Evolutionary conservation across 2,113 vertebrate species (phyloP).

Genomic region (Prochilodus magdalenae): DNA sequence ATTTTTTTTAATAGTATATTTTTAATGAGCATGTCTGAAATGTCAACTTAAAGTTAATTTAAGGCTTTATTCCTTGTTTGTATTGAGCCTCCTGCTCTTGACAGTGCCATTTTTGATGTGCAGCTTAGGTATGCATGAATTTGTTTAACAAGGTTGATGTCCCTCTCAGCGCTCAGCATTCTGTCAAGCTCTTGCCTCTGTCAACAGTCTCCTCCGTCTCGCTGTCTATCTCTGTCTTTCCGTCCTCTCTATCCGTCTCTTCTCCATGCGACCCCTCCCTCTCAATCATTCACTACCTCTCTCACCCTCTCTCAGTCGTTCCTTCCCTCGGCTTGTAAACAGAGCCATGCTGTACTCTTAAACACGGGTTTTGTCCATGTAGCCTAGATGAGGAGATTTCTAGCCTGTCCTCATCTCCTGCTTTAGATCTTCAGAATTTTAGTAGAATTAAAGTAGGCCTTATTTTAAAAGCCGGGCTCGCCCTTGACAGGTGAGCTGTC

Average conservation of each 20-base stretch:
- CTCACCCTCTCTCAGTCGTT: conserved; percentile 13
- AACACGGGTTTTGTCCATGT: conserved; percentile 58
- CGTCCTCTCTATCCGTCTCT: conserved; percentile 24
- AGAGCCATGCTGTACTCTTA: conserved; percentile 81
- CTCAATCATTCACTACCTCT: neutral
- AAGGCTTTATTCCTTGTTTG: neutral
- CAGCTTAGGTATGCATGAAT: conserved; percentile 54
- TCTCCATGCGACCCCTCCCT: neutral
- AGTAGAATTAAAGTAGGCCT: conserved; percentile 88
- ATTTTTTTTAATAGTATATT: neutral
- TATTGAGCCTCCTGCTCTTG: conserved; percentile 1
- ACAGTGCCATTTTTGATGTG: conserved; percentile 35
- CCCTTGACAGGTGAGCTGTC: conserved; percentile 91
- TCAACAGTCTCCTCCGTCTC: conserved; percentile 63
- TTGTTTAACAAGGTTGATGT: conserved; percentile 86
- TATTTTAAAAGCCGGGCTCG: conserved; percentile 86
- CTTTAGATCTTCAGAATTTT: conserved; percentile 86
- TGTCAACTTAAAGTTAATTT: neutral
- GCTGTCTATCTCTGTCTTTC: conserved; percentile 22
- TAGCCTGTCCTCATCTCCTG: conserved; percentile 85
- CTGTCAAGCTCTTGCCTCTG: conserved; percentile 85
- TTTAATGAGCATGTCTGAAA: neutral
- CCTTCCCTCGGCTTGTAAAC: conserved; percentile 80
- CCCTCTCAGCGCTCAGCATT: conserved; percentile 85
- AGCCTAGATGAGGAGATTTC: conserved; percentile 65